Conservation (phyloP, 2,797 vertebrate species). For the Naso thynnoides region DNA sequence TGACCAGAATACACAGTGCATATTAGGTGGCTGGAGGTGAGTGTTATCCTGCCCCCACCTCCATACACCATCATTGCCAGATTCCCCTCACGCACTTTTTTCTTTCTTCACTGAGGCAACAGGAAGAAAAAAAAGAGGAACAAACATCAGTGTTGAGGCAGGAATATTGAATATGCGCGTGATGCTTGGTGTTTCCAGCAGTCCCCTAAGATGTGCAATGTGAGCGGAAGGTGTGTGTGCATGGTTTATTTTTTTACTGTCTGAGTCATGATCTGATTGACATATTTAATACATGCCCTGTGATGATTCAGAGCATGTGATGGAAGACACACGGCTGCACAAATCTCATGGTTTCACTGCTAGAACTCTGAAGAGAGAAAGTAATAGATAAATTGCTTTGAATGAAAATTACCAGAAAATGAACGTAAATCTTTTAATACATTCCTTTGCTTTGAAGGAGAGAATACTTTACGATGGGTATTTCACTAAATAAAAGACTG, state of each 20-base stretch:
- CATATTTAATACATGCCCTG: constrained; percentile 65
- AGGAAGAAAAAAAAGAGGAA: constrained; percentile 38
- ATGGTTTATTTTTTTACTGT: constrained; percentile 4
- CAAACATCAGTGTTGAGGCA: constrained; percentile 54
- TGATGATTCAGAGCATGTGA: constrained; percentile 48
- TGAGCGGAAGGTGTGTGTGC: constrained; percentile 22
- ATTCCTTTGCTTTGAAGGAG: constrained; percentile 39
- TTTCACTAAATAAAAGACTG: constrained; percentile 41
- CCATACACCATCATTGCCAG: constrained; percentile 28
- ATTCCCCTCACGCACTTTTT: constrained; percentile 47
- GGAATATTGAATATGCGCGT: constrained; percentile 54
- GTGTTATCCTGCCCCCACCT: constrained; percentile 31
- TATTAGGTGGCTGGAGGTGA: constrained; percentile 43
- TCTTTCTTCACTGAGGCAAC: constrained; percentile 45
- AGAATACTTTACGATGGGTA: constrained; percentile 23
- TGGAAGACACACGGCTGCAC: constrained; percentile 33
- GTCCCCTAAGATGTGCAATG: constrained; percentile 25
- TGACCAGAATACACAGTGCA: constrained; percentile 49
- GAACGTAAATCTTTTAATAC: constrained; percentile 38
- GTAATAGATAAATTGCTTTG: constrained; percentile 20
- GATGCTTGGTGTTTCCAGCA: constrained; percentile 38
- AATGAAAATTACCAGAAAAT: constrained; percentile 51
- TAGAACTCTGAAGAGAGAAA: constrained; percentile 7
- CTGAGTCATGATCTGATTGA: constrained; percentile 60
- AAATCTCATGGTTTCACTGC: constrained; percentile 43